These are phyloP conservation scores for Patella depressa DNA, from an alignment of 2,888 invertebrate species.

Conservation along the genomic window DNA sequence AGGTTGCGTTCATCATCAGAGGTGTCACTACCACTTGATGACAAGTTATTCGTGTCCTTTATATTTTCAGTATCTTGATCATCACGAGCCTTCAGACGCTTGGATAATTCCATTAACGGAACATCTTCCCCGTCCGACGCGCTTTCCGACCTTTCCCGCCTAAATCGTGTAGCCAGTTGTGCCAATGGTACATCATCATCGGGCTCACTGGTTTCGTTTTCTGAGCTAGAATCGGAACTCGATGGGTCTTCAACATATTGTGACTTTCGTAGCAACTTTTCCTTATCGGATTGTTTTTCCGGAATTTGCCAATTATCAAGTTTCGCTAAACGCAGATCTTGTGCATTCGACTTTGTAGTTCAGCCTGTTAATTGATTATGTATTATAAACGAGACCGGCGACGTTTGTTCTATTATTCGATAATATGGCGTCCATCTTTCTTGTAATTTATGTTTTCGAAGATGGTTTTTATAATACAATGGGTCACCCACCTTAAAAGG, in stretches of 20 bases:
- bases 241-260: conserved; percentile 26
- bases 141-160: no score
- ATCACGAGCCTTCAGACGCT: no score
- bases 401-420: conserved; percentile 32
- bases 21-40: no score
- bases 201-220: neutral
- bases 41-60: no score
- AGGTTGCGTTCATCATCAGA: no score
- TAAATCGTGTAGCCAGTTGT: no score
- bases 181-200: neutral
- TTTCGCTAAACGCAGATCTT: conserved; percentile 22
- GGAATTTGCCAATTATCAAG: conserved; percentile 27
- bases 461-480: conserved; percentile 33
- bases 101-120: no score
- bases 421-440: conserved; percentile 39
- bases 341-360: conserved; percentile 21
- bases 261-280: neutral
- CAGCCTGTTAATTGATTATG: conserved; percentile 15
- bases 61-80: no score
- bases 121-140: no score
- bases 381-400: conserved; percentile 25
- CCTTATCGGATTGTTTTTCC: neutral
- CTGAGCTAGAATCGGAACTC: conserved; percentile 9
- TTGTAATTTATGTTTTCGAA: conserved; percentile 30
- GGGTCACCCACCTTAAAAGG: conserved; percentile 35